Evolutionary conservation across 2,113 vertebrate genomes (phyloP), one percentile per base, ranked within the genome.

Genomic region (Atrichornis clamosus): DNA sequence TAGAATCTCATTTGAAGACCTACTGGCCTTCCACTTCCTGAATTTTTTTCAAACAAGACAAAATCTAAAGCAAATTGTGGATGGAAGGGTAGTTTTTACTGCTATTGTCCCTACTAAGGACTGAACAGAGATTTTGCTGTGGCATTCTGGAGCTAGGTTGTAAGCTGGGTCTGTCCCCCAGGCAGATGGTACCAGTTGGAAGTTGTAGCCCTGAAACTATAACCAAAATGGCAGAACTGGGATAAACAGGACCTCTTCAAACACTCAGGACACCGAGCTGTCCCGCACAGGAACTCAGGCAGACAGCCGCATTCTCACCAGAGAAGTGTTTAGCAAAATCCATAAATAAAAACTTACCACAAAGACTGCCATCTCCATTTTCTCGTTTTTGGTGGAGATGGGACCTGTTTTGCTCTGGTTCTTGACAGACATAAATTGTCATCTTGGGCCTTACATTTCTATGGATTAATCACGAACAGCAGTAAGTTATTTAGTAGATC

Each of bases 341-440:
- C 35, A 62, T 8, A 19, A 3, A 0, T 33, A 65, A 60, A 63
- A 55, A 97, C 98, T 95, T 96, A 98, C 98, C 98, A 93, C 98
- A 98, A 62, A 98, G 96, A 85, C 85, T 88, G 44, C 76, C 89
- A 68, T 98, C 97, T n/a, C 97, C 97, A 13, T 15, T 97, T 93
- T 97, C 96, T 89, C 96, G 80, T 94, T 98, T 98, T 76, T 97
- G 96, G 77, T 98, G 95, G 53, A 97, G 96, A 39, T 98, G 98
- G 10, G 91, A 96, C 21, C 98, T 98, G 95, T 93, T 98, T 95
- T 99, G 98, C 87, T 98, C 98, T 46, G 98, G 95, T 74, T 99
- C 99, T 97, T 99, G 99, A 91, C 98, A 99, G 53, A 99, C 98
- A 55, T 99, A 99, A 91, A 99, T 98, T 92, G 99, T 99, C 95